phyloP scores from a whole-genome alignment of 1,140 invertebrate genomes.

The Cylas formicarius region DNA sequence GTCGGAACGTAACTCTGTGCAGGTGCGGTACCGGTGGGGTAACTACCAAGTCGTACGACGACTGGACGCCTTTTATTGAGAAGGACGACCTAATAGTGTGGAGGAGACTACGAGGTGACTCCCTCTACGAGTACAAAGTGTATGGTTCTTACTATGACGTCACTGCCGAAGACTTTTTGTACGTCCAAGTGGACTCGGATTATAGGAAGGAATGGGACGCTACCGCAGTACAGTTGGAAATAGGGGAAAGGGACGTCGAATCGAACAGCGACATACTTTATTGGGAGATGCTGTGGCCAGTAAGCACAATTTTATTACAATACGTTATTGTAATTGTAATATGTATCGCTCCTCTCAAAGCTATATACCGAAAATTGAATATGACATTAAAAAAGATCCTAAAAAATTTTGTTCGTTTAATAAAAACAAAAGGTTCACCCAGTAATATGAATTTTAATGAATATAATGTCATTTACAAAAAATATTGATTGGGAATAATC shows the following conservation, averaged over 20 bases:
- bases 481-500: no score
- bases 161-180: conserved; percentile 68
- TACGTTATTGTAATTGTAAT: no score
- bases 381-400: no score
- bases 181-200: conserved; percentile 70
- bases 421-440: no score
- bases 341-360: no score
- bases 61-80: conserved; percentile 74
- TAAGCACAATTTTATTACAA: no score
- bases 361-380: no score
- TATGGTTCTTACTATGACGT: conserved; percentile 75
- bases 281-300: conserved; percentile 84
- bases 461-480: no score
- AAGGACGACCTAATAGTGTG: conserved; percentile 73
- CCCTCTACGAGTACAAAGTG: conserved; percentile 78
- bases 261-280: conserved; percentile 69
- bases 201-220: conserved; percentile 75
- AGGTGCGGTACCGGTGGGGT: conserved; percentile 18
- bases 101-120: conserved; percentile 60
- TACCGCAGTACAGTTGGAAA: conserved; percentile 61
- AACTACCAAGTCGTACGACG: conserved; percentile 42
- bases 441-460: no score
- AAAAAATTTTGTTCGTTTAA: no score
- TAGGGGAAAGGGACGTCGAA: conserved; percentile 58
- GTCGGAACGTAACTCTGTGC: conserved; percentile 16